Evolutionary conservation across 2,888 invertebrate species (phyloP), one percentile per base, ranked within the genome.

Genomic region (Acanthosepion esculentum): DNA sequence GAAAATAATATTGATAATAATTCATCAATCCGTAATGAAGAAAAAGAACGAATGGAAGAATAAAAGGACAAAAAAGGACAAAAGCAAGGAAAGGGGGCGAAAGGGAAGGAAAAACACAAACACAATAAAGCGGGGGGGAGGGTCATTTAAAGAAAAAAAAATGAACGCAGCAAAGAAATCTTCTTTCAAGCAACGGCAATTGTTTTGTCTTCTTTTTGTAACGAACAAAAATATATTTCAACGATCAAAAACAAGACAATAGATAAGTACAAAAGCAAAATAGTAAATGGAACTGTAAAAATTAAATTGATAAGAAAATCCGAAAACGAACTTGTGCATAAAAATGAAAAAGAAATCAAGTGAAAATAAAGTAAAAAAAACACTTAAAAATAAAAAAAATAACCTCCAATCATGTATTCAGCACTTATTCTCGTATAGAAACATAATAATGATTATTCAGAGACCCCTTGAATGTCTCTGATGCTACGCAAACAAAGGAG

Each of bases 1-100:
- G 48, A 93, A 53, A 93, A 50, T 48, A 41, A 92, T 93, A 48
- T 78, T 78, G 78, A 78, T 78, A 78, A 78, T 78, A n/a, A 78
- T n/a, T n/a, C n/a, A 78, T 78, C 12, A 78, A 33, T 78, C 12
- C 20, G 26, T 59, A 59, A 59, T 23, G 59, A 59, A 7, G 23
- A n/a, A 78, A 78, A n/a, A 78, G n/a, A 33, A 78, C 78, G 78
- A n/a, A 78, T 78, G n/a, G 33, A 78, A 78, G 15, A 78, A n/a
- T n/a, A 78, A 78, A 78, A n/a, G 10, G 78, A n/a, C 12, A n/a
- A 78, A n/a, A 78, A 78, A 18, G n/a, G n/a, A 78, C n/a, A 78
- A 78, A n/a, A 10, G n/a, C 0, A 8, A 33, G 15, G 5, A 33
- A 12, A 12, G 15, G 8, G 8, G 18, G 33, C 3, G 15, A 12